Evolutionary conservation across 2,797 vertebrate genomes (phyloP).

Genomic region (Hephaestus fuliginosus): DNA sequence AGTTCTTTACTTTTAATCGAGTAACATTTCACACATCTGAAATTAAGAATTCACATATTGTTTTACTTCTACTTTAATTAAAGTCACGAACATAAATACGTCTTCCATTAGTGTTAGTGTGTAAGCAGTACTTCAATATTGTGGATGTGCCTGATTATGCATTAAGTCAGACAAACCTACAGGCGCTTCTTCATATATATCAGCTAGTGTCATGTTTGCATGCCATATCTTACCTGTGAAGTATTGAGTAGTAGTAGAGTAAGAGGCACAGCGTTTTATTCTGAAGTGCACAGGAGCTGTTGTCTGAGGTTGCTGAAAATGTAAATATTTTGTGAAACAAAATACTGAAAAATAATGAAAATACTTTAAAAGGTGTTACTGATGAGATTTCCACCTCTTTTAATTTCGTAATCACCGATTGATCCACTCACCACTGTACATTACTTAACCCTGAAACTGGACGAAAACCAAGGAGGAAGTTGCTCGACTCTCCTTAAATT

Average conservation of each 20-base stretch:
- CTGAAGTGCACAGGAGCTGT: not conserved
- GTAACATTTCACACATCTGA: not conserved
- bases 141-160: not conserved
- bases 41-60: too few relatives aligned
- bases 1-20: not conserved
- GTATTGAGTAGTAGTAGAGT: not conserved
- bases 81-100: not conserved
- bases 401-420: not conserved
- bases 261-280: not conserved
- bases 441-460: not conserved
- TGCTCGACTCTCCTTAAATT: conserved; percentile 15
- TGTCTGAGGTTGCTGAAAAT: not conserved
- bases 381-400: conserved; percentile 4
- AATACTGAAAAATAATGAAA: not conserved
- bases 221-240: not conserved
- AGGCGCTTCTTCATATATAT: not conserved
- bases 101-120: not conserved
- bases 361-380: not conserved
- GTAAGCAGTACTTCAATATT: not conserved
- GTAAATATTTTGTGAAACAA: not conserved
- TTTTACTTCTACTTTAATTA: not conserved
- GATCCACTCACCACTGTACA: not conserved
- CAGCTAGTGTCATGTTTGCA: not conserved
- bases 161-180: not conserved
- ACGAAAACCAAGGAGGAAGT: not conserved